These are phyloP conservation scores for Pipa parva DNA, from an alignment of 2,113 vertebrate species.

Conservation along the genomic window DNA sequence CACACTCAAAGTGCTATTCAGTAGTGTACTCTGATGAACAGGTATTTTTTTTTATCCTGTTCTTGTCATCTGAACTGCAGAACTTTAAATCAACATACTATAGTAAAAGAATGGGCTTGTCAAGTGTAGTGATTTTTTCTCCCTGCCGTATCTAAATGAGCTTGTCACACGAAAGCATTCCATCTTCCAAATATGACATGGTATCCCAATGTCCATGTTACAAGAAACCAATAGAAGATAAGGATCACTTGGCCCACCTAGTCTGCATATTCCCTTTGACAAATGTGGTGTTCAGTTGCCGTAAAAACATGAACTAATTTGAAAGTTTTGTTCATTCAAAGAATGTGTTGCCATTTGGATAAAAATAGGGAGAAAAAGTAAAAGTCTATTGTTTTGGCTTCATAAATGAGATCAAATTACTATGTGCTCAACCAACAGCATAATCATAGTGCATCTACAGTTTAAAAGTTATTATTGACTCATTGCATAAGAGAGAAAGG, in stretches of 20 bases:
- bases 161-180: conserved; percentile 31
- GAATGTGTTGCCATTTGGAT: no score
- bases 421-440: no score
- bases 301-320: conserved; percentile 8
- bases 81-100: conserved; percentile 26
- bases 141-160: conserved; percentile 12
- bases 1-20: not conserved
- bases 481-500: no score
- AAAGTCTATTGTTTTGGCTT: no score
- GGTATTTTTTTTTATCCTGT: not conserved
- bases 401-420: no score
- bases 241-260: conserved; percentile 35
- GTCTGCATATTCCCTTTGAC: conserved; percentile 22
- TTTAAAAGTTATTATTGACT: no score
- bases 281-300: conserved; percentile 14
- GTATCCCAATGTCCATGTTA: conserved; percentile 10
- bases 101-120: conserved; percentile 9
- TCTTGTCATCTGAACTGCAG: conserved; percentile 14
- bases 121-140: conserved; percentile 6
- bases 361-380: no score
- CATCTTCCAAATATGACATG: conserved; percentile 20
- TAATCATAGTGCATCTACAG: no score
- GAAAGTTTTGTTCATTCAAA: not conserved
- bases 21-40: not conserved
- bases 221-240: conserved; percentile 10